Conservation (phyloP, 2,113 vertebrate genomes). For the Orthonyx spaldingii region DNA sequence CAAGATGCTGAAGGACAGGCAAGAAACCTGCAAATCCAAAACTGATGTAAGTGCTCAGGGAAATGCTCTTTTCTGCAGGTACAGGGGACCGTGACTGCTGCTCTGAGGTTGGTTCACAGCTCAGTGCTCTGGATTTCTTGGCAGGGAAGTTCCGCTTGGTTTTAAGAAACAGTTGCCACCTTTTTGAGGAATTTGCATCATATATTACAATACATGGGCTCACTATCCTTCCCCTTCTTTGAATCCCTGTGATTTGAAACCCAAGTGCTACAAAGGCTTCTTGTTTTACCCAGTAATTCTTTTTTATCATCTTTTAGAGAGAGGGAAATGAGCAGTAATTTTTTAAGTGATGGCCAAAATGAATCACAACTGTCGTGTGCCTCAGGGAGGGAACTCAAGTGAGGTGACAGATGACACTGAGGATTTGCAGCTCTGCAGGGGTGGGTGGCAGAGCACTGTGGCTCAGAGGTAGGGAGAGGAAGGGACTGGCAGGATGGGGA, state of each 20-base stretch:
- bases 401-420: background rate
- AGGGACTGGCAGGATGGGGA: background rate
- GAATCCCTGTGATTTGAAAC: background rate
- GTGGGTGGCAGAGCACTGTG: background rate
- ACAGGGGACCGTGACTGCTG: too few species aligned
- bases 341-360: background rate
- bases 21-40: constrained; percentile 82
- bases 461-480: background rate
- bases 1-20: constrained; percentile 87
- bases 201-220: background rate
- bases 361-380: background rate
- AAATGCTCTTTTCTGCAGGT: background rate
- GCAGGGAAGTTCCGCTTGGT: background rate
- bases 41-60: constrained; percentile 74
- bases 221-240: background rate
- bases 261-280: background rate
- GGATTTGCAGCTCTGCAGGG: background rate
- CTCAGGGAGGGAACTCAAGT: background rate
- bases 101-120: background rate
- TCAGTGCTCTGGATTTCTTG: background rate
- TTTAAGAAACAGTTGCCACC: background rate
- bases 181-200: background rate
- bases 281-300: background rate
- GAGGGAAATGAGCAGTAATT: background rate
- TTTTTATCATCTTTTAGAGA: background rate